Evolutionary conservation across 2,797 vertebrate species (phyloP), one percentile per base, ranked within the genome.

Genomic region (Garrulus glandarius): DNA sequence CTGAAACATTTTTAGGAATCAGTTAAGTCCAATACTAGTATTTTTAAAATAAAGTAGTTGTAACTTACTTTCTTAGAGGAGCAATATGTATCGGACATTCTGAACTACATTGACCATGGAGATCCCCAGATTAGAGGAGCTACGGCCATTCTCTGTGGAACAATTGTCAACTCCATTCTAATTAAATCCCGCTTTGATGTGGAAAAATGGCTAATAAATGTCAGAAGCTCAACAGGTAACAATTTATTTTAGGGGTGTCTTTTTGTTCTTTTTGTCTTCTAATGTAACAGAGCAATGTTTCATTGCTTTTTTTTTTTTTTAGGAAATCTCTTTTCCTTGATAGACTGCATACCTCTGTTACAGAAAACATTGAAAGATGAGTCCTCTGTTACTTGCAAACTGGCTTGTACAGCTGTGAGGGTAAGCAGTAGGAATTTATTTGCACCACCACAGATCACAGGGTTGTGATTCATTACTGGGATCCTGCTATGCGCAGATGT

Each of bases 91-190:
- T 99, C 98, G 5, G 99, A 99, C 49, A 68, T 99, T 83, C 95
- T 99, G 96, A 98, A 97, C 94, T 99, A 99, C 65, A 97, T 99
- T 12, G 97, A 98, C 43, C 99, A 99, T 0, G 99, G 99, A 26
- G 99, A 99, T 96, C 99, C 99, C 10, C 99, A 99, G 98, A 99
- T 99, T 76, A 97, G 99, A 97, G 99, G 99, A 71, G 98, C 99
- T 93, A 99, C 98, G 19, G 99, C 99, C 74, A 98, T 99, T 94
- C 98, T 99, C 63, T 99, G 99, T 89, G 99, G 98, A 87, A 98
- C 99, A 50, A 98, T 99, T 57, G 87, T 99, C 86, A 98, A 98
- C 83, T 98, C 99, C 13, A 98, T 99, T 56, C 98, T 99, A 47
- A 98, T 95, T 90, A 99, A 99, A 97, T 99, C 99, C 5, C 99